Conservation (phyloP, 2,113 vertebrate genomes). For the Pardalotus punctatus region DNA sequence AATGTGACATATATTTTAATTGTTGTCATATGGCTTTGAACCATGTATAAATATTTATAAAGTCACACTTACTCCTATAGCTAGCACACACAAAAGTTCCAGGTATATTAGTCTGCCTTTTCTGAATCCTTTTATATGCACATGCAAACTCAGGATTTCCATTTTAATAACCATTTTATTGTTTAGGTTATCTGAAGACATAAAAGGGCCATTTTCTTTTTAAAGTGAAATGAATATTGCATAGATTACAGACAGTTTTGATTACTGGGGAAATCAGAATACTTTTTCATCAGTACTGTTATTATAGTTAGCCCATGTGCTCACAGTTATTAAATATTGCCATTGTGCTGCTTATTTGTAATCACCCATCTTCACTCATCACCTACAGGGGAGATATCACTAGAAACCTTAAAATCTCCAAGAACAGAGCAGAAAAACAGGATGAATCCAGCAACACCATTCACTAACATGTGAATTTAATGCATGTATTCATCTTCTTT, state of each 20-base stretch:
- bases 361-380: background rate
- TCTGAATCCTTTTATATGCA: background rate
- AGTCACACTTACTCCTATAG: background rate
- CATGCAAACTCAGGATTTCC: background rate
- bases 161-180: background rate
- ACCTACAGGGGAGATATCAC: background rate
- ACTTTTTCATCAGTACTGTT: background rate
- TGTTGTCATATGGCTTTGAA: conserved; percentile 62
- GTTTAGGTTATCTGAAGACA: background rate
- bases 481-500: background rate
- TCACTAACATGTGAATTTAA: background rate
- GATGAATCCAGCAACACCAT: background rate
- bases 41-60: conserved; percentile 57
- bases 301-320: background rate
- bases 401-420: background rate
- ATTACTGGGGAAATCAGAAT: background rate
- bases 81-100: background rate
- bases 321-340: background rate
- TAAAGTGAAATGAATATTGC: background rate
- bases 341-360: background rate
- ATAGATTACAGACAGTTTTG: background rate
- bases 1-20: conserved; percentile 51
- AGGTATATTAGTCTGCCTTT: conserved; percentile 3
- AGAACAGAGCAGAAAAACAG: background rate
- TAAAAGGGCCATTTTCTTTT: background rate